phyloP scores from a whole-genome alignment of 1,140 invertebrate genomes.

The Tetragonula clypearis region DNA sequence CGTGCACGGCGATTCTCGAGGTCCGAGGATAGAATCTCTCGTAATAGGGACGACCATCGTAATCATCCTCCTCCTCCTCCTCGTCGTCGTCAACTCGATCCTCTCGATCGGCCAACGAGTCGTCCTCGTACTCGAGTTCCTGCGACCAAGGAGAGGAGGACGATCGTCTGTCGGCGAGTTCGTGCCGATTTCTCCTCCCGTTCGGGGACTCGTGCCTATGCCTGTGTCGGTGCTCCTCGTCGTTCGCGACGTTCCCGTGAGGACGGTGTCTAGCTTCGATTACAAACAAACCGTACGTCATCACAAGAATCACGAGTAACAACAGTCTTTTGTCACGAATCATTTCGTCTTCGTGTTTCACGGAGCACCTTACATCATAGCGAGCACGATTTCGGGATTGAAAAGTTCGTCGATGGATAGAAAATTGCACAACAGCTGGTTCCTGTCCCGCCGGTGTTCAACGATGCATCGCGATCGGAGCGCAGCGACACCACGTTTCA shows the following conservation, averaged over 20 bases:
- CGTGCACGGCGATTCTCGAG: constrained; percentile 14
- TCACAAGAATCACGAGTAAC: constrained; percentile 50
- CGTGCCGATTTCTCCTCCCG: constrained; percentile 47
- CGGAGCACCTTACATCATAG: constrained; percentile 50
- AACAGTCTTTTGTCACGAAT: constrained; percentile 63
- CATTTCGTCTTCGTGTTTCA: constrained; percentile 48
- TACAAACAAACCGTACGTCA: constrained; percentile 58
- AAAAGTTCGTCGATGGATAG: not conserved
- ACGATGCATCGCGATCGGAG: constrained; percentile 35
- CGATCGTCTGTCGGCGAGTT: constrained; percentile 50
- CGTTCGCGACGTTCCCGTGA: constrained; percentile 40
- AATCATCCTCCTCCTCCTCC: constrained; percentile 41
- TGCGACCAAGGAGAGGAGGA: constrained; percentile 42
- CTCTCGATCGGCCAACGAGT: constrained; percentile 21
- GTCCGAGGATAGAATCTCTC: constrained; percentile 42
- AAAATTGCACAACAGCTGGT: not conserved
- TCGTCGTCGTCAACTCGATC: constrained; percentile 42
- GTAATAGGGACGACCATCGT: constrained; percentile 46
- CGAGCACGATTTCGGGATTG: not conserved
- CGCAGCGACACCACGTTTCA: not conserved
- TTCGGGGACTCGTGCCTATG: constrained; percentile 70
- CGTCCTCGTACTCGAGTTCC: constrained; percentile 54
- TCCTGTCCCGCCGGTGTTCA: not conserved
- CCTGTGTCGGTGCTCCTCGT: constrained; percentile 56
- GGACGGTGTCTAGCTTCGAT: constrained; percentile 52